Base-by-base conservation (phyloP, 2,888 invertebrate genomes). In the Ennomos quercinarius region DNA sequence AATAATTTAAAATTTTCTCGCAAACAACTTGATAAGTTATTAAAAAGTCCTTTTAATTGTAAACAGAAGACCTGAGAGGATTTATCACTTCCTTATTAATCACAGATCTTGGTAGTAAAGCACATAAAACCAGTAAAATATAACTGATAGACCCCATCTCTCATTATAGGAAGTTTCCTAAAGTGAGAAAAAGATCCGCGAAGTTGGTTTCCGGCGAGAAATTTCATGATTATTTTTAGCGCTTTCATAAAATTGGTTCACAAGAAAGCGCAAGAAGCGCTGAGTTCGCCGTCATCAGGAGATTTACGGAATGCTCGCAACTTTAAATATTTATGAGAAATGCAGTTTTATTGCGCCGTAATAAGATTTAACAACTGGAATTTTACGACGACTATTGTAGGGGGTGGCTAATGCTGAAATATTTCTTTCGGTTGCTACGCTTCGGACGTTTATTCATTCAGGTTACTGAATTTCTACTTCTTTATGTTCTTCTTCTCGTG, bases 241-340 rank as follows among this genome's bases (percentile, higher is more conserved):
- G 37, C 34, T 38, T 38, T 13, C 10, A n/a, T 43, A 17, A 40
- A 48, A 17, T 37, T 13, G 13, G 34, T 42, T 27, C 9, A 11
- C 57, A 52, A 57, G 51, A 47, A 51, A 57, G 52, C 48, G 43
- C 42, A 50, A 48, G 48, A 43, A 47, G 58, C 53, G 49, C 53
- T 49, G 44, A 53, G 17, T 36, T 11, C 45, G 10, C 44, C 13
- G 46, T 57, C 57, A 35, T 17, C 50, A 40, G 10, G 38, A 43
- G 40, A 58, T 58, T 58, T 53, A 59, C 40, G 43, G 43, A 43
- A 55, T 36, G 13, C 27, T 51, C 27, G 39, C 47, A 56, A 61
- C 10, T 56, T 56, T 64, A 64, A 63, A 65, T 67, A 67, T 67
- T 68, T 64, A 68, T 64, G 66, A 62, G 66, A 64, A 59, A 64